Conservation (phyloP, 2,797 vertebrate species). For the Oryzias dopingdopingensis region DNA sequence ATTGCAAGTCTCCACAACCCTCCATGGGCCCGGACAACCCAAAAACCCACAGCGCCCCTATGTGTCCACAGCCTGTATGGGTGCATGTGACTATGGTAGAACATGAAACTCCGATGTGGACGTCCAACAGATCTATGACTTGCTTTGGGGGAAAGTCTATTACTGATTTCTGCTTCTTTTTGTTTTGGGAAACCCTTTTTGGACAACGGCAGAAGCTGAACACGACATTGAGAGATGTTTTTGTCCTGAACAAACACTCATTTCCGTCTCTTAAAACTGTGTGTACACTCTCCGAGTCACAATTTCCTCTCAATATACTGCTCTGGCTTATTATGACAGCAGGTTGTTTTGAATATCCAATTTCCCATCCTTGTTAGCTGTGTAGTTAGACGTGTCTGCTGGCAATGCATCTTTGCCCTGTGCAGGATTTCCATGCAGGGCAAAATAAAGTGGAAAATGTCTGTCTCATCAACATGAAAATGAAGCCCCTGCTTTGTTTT, state of each 20-base stretch:
- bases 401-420: constrained; percentile 23
- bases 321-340: not conserved
- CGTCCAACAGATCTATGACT: no score
- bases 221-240: not conserved
- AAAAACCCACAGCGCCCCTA: no score
- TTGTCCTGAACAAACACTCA: constrained; percentile 1
- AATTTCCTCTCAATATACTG: constrained; percentile 25
- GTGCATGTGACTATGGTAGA: no score
- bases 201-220: no score
- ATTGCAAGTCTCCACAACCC: no score
- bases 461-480: constrained; percentile 24
- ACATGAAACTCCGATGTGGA: no score
- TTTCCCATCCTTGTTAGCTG: constrained; percentile 37
- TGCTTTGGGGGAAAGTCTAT: no score
- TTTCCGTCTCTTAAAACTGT: constrained; percentile 13
- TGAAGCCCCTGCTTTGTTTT: constrained; percentile 32
- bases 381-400: constrained; percentile 24
- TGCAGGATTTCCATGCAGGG: constrained; percentile 19
- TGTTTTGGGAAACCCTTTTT: no score
- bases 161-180: no score
- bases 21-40: no score
- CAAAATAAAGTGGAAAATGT: constrained; percentile 31
- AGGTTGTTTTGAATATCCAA: constrained; percentile 48
- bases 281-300: constrained; percentile 4
- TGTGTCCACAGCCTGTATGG: no score